A percentile compares a stretch with the other conserved stretches of the same genome.
phyloP scores from a whole-genome alignment of 2,113 vertebrate genomes.

The Noturus placidus region DNA sequence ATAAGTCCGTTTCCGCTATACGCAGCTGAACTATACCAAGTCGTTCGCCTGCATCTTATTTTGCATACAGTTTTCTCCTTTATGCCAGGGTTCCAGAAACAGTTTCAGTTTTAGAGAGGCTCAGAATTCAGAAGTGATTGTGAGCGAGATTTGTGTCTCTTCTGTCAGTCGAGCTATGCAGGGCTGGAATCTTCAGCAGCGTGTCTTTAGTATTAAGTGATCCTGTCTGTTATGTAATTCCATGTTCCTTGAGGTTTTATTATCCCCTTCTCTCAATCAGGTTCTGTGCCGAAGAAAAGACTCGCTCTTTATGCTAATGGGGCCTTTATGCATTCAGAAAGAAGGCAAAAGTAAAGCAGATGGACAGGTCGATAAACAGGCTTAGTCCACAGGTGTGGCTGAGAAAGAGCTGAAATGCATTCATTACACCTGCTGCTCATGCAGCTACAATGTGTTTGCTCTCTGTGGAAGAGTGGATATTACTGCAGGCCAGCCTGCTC shows the following conservation, averaged over 20 bases:
- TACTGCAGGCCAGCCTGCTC: conserved; percentile 15
- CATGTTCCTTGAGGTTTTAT: background rate
- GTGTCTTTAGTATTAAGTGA: conserved; percentile 30
- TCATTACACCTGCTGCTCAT: conserved; percentile 7
- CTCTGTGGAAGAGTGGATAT: background rate
- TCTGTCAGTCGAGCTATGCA: background rate
- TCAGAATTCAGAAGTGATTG: background rate
- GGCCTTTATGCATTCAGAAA: conserved; percentile 2
- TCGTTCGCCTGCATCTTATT: conserved; percentile 45
- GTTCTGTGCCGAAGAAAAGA: conserved; percentile 11
- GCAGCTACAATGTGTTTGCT: conserved; percentile 17
- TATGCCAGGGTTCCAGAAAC: background rate
- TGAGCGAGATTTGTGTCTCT: background rate
- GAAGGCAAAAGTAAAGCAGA: background rate
- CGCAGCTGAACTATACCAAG: conserved; percentile 61
- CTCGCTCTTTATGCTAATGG: conserved; percentile 19
- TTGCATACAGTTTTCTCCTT: background rate
- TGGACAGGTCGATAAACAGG: background rate
- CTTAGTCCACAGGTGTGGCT: conserved; percentile 22
- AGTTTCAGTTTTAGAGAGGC: background rate
- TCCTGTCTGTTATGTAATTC: conserved; percentile 31
- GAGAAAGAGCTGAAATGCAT: background rate
- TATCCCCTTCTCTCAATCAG: background rate
- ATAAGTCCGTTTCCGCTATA: conserved; percentile 65
- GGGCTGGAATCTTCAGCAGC: conserved; percentile 19